Conservation (phyloP, 53 echinoderm and acorn worm genomes). For the Glandiceps talaboti region DNA sequence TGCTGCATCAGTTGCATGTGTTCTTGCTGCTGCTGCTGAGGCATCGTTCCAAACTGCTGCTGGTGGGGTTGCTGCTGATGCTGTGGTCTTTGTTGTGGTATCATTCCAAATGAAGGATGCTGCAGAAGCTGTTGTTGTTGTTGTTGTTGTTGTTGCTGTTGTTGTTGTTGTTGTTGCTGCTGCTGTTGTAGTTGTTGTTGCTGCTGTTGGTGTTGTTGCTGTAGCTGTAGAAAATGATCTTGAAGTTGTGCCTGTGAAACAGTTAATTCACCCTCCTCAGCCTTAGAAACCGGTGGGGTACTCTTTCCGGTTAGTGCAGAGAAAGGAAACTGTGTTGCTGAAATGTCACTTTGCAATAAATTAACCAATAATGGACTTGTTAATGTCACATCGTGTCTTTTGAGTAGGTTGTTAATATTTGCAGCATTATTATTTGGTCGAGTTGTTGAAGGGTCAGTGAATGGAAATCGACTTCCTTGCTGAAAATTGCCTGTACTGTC, state of each 20-base stretch:
- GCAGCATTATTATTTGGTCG: background rate
- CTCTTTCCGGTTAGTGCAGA: conserved; percentile 3
- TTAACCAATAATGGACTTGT: conserved; percentile 90
- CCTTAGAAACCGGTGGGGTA: background rate
- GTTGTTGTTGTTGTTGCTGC: background rate
- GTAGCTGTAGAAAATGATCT: conserved; percentile 13
- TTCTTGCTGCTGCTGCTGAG: conserved; percentile 12
- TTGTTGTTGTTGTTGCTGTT: background rate
- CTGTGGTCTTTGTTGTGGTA: background rate
- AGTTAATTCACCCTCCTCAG: background rate
- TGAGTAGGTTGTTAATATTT: background rate
- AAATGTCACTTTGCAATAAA: conserved; percentile 83
- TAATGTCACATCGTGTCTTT: conserved; percentile 56
- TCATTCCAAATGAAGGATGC: background rate
- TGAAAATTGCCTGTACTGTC: background rate
- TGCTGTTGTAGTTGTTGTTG: conserved; percentile 15
- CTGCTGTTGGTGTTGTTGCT: conserved; percentile 7
- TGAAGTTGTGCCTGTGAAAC: conserved; percentile 5
- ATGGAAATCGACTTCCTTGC: background rate
- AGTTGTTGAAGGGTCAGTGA: background rate
- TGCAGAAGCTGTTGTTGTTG: background rate
- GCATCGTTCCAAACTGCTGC: conserved; percentile 10
- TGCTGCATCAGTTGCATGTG: background rate
- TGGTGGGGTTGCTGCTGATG: conserved; percentile 6
- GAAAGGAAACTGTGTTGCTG: conserved; percentile 81